These are phyloP conservation scores for Leucozona laternaria DNA, from an alignment of 2,888 invertebrate species.

Conservation along the genomic window DNA sequence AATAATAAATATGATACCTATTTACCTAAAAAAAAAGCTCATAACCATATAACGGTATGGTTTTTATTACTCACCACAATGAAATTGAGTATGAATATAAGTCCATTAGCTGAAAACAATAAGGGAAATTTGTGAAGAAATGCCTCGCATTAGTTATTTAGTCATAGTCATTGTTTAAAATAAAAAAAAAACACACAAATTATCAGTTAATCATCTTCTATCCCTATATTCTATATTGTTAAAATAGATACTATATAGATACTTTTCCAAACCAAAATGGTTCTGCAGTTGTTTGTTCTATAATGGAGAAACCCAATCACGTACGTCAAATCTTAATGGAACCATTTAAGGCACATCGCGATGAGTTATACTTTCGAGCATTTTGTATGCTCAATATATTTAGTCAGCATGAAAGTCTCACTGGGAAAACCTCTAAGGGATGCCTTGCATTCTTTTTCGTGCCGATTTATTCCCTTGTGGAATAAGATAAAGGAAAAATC, in stretches of 20 bases:
- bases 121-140: conserved; percentile 12
- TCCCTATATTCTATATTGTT: conserved; percentile 2
- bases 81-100: background rate
- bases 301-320: conserved; percentile 48
- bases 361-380: background rate
- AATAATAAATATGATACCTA: background rate
- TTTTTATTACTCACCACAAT: background rate
- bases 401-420: conserved; percentile 47
- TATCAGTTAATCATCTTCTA: conserved; percentile 34
- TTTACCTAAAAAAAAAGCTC: background rate
- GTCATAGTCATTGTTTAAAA: conserved; percentile 17
- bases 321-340: conserved; percentile 62
- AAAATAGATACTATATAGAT: conserved; percentile 23
- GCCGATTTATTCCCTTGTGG: background rate
- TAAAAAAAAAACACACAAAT: conserved; percentile 10
- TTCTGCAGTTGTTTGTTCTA: conserved; percentile 49
- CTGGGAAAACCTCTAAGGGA: conserved; percentile 19
- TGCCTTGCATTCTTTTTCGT: background rate
- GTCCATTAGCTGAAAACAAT: conserved; percentile 56
- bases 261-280: conserved; percentile 51
- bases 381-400: background rate
- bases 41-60: background rate
- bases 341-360: conserved; percentile 23
- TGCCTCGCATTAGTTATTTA: background rate
- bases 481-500: background rate